Evolutionary conservation across 2,113 vertebrate genomes (phyloP).

Genomic region (Pterocles burchelli): DNA sequence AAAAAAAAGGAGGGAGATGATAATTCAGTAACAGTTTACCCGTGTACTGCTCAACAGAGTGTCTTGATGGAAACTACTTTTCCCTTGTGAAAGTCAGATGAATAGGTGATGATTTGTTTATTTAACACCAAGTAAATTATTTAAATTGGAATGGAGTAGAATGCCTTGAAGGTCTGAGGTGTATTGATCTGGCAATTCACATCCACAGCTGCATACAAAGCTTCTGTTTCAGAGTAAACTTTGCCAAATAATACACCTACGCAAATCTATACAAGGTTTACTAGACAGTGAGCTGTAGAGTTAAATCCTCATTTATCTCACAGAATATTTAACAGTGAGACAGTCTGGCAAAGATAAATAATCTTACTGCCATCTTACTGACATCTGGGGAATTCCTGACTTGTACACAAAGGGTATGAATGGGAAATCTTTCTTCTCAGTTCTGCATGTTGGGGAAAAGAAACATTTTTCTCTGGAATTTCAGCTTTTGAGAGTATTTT

Average conservation of each 20-base stretch:
- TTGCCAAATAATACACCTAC: neutral
- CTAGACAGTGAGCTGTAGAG: neutral
- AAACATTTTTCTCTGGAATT: neutral
- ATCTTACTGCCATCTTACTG: neutral
- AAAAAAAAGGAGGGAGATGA: rapidly evolving
- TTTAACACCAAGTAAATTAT: neutral
- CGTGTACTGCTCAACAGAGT: neutral
- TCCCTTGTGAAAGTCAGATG: neutral
- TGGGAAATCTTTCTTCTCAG: neutral
- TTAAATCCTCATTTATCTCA: neutral
- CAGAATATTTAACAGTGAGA: neutral
- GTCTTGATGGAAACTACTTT: neutral
- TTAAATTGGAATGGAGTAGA: neutral
- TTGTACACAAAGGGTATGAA: neutral
- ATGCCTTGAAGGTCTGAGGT: neutral
- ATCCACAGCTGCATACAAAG: neutral
- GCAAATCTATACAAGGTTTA: neutral
- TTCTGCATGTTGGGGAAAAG: neutral
- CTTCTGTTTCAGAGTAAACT: neutral
- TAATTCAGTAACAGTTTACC: neutral
- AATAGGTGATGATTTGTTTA: neutral
- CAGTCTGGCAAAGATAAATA: neutral
- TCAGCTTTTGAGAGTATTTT: neutral
- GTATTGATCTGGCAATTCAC: neutral
- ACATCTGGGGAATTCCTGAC: neutral